phyloP scores from a whole-genome alignment of 2,888 invertebrate species.

The Dasysyrphus albostriatus region DNA sequence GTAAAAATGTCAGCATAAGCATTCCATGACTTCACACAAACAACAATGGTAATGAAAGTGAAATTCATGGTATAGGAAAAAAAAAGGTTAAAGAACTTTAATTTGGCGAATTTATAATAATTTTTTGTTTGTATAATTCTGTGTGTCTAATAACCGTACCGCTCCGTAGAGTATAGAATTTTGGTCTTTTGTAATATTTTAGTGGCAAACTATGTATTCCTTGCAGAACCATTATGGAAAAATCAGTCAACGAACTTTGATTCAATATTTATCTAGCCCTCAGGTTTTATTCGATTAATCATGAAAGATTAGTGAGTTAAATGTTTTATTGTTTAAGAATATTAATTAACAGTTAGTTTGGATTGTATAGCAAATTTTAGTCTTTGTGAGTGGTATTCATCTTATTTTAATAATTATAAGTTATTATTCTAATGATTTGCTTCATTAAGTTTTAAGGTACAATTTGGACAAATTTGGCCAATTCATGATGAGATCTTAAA shows the following conservation, averaged over 20 bases:
- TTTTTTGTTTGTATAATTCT: neutral
- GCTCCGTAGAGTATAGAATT: neutral
- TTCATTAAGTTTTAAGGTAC: no score
- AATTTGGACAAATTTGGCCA: no score
- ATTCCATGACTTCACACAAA: constrained; percentile 44
- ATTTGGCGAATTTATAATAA: neutral
- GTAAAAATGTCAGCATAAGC: constrained; percentile 53
- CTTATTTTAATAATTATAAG: no score
- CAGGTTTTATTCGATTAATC: constrained; percentile 1
- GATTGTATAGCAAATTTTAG: neutral
- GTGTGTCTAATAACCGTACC: neutral
- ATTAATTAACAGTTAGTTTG: neutral
- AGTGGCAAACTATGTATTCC: neutral
- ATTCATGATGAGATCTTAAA: no score
- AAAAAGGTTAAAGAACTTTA: constrained; percentile 57
- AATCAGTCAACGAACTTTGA: constrained; percentile 28
- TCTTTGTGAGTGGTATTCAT: neutral
- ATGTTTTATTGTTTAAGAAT: neutral
- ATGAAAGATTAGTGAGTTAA: constrained; percentile 1
- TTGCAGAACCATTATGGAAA: neutral
- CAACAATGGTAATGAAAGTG: constrained; percentile 64
- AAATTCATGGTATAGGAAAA: constrained; percentile 50
- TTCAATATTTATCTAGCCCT: neutral
- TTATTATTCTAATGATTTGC: no score
- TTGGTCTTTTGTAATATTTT: constrained; percentile 10